These are phyloP conservation scores for Clepsis dumicolana DNA, from an alignment of 2,888 invertebrate species.

Conservation along the genomic window DNA sequence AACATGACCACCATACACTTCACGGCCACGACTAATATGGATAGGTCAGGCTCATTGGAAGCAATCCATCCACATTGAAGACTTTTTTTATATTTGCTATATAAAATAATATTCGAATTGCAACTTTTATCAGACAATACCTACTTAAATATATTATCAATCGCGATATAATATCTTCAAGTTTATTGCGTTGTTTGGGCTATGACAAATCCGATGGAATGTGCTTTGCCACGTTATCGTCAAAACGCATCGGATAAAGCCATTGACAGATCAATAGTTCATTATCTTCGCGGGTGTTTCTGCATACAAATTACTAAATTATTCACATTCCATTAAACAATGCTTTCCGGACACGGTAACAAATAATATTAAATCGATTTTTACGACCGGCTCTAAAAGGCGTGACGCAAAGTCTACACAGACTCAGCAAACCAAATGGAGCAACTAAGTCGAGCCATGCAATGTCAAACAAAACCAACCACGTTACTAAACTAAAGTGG, in stretches of 20 bases:
- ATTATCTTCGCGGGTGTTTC: conserved; percentile 9
- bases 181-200: conserved; percentile 21
- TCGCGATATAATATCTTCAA: conserved; percentile 22
- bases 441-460: conserved; percentile 8
- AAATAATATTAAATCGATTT: background rate
- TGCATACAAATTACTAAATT: background rate
- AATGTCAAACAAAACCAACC: conserved; percentile 22
- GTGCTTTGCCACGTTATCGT: conserved; percentile 12
- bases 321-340: background rate
- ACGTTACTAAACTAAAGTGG: background rate
- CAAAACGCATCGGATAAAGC: conserved; percentile 27
- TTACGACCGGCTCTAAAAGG: background rate
- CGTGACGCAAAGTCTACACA: background rate
- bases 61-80: background rate
- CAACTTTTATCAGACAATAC: conserved; percentile 23
- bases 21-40: background rate
- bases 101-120: background rate
- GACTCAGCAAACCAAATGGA: background rate
- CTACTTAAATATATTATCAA: no score
- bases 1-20: conserved; percentile 18
- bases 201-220: conserved; percentile 20
- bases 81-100: background rate
- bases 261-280: conserved; percentile 9
- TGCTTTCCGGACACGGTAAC: background rate
- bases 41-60: background rate